These are phyloP conservation scores for Callaeas wilsoni DNA, from an alignment of 2,113 vertebrate species.

Conservation along the genomic window DNA sequence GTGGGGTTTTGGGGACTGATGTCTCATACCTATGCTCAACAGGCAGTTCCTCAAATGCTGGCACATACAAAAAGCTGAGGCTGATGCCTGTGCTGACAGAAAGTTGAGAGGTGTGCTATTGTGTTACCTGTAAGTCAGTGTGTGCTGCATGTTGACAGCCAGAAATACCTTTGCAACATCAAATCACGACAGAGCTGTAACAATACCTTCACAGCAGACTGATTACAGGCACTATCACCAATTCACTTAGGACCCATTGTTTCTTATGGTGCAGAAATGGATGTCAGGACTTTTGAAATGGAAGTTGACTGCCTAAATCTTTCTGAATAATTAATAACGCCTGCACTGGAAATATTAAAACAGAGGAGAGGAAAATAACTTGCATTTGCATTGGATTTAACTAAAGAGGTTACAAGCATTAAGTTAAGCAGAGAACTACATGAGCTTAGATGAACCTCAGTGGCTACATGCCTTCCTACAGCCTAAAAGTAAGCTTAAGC, in stretches of 20 bases:
- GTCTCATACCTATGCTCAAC: background rate
- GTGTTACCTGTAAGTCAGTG: background rate
- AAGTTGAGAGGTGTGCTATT: background rate
- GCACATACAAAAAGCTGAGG: background rate
- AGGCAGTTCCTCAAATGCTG: background rate
- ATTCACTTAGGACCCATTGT: background rate
- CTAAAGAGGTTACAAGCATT: background rate
- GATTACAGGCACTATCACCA: background rate
- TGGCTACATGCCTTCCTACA: background rate
- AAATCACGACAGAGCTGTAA: background rate
- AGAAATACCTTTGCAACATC: background rate
- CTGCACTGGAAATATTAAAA: background rate
- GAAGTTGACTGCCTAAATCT: background rate
- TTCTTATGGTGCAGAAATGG: background rate
- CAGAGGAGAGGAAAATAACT: background rate
- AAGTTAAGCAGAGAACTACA: background rate
- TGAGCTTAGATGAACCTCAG: background rate
- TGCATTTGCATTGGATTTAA: background rate
- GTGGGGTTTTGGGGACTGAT: rapidly evolving
- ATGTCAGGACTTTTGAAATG: background rate
- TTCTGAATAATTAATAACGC: background rate
- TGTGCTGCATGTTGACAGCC: background rate
- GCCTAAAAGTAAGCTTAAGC: background rate
- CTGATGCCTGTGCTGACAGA: background rate
- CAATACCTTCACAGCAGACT: background rate